Percentiles rank a stretch among this genome's conserved stretches.
Conservation (phyloP, 1,140 invertebrate species). For the Hesperophylax magnus region DNA sequence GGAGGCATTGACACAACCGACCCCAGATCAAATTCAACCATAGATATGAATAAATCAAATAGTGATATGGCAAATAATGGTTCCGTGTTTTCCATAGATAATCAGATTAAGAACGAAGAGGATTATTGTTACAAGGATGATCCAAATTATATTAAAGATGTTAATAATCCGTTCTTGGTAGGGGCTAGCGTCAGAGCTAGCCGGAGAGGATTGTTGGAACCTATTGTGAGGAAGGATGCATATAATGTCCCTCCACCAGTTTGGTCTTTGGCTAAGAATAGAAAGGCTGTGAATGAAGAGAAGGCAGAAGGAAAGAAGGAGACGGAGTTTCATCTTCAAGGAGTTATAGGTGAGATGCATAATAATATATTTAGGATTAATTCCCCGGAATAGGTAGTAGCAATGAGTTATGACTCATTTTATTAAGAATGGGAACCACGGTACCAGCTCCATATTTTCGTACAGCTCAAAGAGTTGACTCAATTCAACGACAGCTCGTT, state of each 20-base stretch:
- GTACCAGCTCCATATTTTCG: too few species aligned
- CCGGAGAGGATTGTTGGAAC: constrained; percentile 66
- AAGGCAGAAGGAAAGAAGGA: constrained; percentile 1
- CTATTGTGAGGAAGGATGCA: constrained; percentile 63
- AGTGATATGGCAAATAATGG: constrained; percentile 13
- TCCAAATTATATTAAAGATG: constrained; percentile 55
- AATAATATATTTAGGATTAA: too few species aligned
- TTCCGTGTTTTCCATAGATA: constrained; percentile 22
- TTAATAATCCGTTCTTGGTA: constrained; percentile 55
- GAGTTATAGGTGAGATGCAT: constrained; percentile 50
- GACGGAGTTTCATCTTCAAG: constrained; percentile 52
- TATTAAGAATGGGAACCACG: too few species aligned
- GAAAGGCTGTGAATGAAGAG: constrained; percentile 6
- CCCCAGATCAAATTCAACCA: neutral
- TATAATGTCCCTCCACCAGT: constrained; percentile 61
- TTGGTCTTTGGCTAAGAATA: constrained; percentile 67
- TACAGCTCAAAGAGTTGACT: too few species aligned
- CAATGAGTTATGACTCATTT: too few species aligned
- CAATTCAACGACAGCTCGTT: too few species aligned
- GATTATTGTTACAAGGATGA: constrained; percentile 54
- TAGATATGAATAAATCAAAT: neutral
- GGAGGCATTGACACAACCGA: neutral
- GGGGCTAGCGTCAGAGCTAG: constrained; percentile 61
- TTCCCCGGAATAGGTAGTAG: too few species aligned
- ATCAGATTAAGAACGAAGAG: neutral